Base-by-base conservation (phyloP, 2,113 vertebrate genomes). In the Megaleporinus macrocephalus region DNA sequence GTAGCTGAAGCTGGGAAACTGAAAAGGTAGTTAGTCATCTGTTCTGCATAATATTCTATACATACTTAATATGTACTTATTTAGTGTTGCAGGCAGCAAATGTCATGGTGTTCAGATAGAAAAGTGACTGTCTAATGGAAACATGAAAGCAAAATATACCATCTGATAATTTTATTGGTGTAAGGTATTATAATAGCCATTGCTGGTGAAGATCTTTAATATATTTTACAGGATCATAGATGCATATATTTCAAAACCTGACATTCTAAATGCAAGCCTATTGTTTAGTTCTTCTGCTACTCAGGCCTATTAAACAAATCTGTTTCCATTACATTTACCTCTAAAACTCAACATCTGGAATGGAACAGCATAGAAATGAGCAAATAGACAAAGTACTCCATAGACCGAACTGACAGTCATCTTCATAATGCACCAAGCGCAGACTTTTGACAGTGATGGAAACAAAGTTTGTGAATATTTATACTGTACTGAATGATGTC, bases 121-220 rank as follows among this genome's bases (percentile, higher is more conserved):
- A 47, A 73, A 41, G 22, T 29, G n/a, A 27, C 30, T 65, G 69
- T 33, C 69, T 76, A 76, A 83, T 83, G 78, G 44, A 63, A 62
- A 13, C 71, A 59, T 78, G 78, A 59, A 75, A 73, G 55, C 47
- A 80, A 63, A 76, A 63, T 71, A 73, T 33, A 76, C 27, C 72
- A 78, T 70, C 68, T 69, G 49, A 73, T 27, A 73, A 63, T 49
- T 80, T 26, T 65, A 7, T 66, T 41, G n/a, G n/a, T 66, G 53
- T 65, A 73, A 68, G 49, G 66, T n/a, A 41, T 29, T 70, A 55
- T 16, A 55, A 20, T 72, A 61, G 55, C 41, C 73, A 61, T 59
- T 36, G 9, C 29, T 68, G 74, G 70, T 47, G 29, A 59, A 57
- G 75, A 59, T 9, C 11, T 47, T 36, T 41, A 53, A 53, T 14